These are phyloP conservation scores for Anguilla obscura DNA, from an alignment of 2,797 vertebrate species.

Conservation along the genomic window DNA sequence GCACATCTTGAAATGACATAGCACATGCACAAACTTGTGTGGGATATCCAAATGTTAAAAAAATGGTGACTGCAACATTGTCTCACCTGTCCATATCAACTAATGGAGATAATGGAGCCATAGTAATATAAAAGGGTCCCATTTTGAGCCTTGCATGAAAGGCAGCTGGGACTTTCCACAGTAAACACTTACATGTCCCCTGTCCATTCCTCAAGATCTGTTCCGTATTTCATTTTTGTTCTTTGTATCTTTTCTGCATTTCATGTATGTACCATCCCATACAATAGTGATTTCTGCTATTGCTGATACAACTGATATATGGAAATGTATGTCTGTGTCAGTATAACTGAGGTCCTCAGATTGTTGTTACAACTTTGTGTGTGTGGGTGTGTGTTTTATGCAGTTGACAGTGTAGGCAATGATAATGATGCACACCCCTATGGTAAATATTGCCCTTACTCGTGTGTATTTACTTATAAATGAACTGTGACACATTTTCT, in stretches of 20 bases:
- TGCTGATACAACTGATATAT: no score
- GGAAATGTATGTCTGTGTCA: not conserved
- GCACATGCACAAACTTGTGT: not conserved
- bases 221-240: not conserved
- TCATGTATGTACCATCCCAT: not conserved
- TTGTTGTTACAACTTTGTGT: not conserved
- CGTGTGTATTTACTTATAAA: not conserved
- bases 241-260: not conserved
- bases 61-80: not conserved
- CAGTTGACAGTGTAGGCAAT: slow-evolving; percentile 16
- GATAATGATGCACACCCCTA: slow-evolving; percentile 19
- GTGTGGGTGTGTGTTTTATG: not conserved
- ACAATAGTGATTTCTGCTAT: not conserved
- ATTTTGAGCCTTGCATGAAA: not conserved
- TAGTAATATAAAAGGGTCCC: not conserved
- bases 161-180: not conserved
- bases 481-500: not conserved
- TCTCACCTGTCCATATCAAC: not conserved
- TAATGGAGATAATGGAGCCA: not conserved
- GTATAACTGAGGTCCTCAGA: not conserved
- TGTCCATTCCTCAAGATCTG: not conserved
- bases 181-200: not conserved
- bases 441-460: slow-evolving; percentile 21
- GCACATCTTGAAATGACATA: not conserved
- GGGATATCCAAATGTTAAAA: not conserved